A percentile compares a stretch with the other conserved stretches of the same genome.
Conservation (phyloP, 2,888 invertebrate genomes). For the Zhuqinia jingwanae region DNA sequence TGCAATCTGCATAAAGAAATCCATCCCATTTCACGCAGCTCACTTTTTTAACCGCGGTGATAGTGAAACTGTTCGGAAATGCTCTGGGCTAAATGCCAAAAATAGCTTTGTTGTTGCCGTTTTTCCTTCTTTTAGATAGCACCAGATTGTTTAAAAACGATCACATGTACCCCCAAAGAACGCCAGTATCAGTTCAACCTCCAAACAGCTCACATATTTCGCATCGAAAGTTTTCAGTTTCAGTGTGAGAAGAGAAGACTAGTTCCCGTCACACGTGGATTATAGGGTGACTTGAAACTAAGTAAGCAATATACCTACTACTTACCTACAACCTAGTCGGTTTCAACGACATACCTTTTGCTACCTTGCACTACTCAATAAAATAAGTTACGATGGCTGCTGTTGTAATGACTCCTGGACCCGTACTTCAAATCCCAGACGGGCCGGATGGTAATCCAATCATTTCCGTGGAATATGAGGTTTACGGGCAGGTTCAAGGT, state of each 20-base stretch:
- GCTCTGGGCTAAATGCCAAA: conserved; percentile 28
- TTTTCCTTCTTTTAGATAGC: conserved; percentile 25
- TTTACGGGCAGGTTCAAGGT: conserved; percentile 96
- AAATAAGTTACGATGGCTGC: conserved; percentile 39
- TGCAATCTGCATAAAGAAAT: not conserved
- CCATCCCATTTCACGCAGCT: not conserved
- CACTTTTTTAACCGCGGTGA: not conserved
- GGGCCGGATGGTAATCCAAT: conserved; percentile 82
- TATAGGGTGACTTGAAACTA: too few species aligned
- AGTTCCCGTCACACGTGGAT: too few species aligned
- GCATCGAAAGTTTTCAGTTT: too few species aligned
- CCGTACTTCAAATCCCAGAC: conserved; percentile 45
- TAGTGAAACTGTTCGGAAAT: conserved; percentile 5
- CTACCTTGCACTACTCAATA: too few species aligned
- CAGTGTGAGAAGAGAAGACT: too few species aligned
- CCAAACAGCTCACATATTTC: conserved; percentile 1
- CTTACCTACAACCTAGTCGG: too few species aligned
- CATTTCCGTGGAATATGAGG: conserved; percentile 93
- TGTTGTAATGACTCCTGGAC: conserved; percentile 25
- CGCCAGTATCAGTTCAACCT: conserved; percentile 1
- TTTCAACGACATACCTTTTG: too few species aligned
- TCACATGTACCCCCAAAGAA: not conserved
- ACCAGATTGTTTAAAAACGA: conserved; percentile 13
- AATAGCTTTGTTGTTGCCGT: conserved; percentile 24
- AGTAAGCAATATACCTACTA: too few species aligned